Evolutionary conservation across 2,113 vertebrate genomes (phyloP), one percentile per base, ranked within the genome.

Genomic region (Equus przewalskii): DNA sequence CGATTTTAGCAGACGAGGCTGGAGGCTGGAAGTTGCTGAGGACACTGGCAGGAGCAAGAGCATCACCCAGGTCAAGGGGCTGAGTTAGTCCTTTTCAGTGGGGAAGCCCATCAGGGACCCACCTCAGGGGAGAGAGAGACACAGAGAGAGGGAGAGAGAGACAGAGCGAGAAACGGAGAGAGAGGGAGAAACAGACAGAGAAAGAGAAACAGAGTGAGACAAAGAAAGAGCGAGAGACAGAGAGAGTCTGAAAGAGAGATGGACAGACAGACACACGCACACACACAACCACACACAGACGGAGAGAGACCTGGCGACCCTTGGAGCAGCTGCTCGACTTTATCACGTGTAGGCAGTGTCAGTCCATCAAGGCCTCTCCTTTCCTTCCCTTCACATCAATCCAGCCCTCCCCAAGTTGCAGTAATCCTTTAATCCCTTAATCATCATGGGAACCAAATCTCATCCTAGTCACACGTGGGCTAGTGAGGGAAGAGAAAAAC

Each of bases 391-490:
- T 9, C 18, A 21, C 30, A 16, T 64, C 30, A 64, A 9, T 33
- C 85, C 15, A 16, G 36, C 3, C 41, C 16, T 75, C 60, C 30
- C 6, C 18, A 60, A 49, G n/a, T 72, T 12, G 36, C 26, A 49
- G 69, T 70, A 30, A 19, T 9, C n/a, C 24, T 33, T 41, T 6
- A 30, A 44, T 62, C 16, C 10, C 6, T 51, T 12, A 44, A 22
- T 54, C 16, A 5, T 2, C 58, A 16, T 10, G 1, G 18, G 49
- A 60, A 12, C 14, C 28, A 7, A 82, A 69, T 12, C 22, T 58
- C 22, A 36, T 36, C 22, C 51, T 62, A 7, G 7, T 6, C 26
- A 0, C 3, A 11, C 5, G 24, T 5, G 19, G 8, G 2, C 16
- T 11, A 28, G 56, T 30, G 16, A 70, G 19, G 54, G 13, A 10